phyloP scores from a whole-genome alignment of 2,888 invertebrate species.

The Drepana falcataria region DNA sequence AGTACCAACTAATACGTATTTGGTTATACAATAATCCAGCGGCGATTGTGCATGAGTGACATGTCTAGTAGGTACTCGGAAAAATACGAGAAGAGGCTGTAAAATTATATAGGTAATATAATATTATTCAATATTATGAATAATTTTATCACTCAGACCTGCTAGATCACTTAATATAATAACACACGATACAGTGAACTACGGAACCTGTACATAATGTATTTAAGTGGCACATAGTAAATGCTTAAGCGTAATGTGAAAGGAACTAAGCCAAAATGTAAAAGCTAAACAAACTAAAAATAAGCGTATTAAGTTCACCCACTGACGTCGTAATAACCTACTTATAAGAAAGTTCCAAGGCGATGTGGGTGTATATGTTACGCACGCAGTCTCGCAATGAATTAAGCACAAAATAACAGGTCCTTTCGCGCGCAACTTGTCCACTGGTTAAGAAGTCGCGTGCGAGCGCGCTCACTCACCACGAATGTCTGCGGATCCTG shows the following conservation, averaged over 20 bases:
- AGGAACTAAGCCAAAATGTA: background rate
- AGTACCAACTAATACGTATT: too few relatives aligned
- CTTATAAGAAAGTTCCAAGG: slow-evolving; percentile 26
- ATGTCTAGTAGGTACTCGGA: too few relatives aligned
- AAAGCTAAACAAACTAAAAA: slow-evolving; percentile 1
- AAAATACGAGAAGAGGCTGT: too few relatives aligned
- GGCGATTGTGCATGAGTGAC: too few relatives aligned
- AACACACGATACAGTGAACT: too few relatives aligned
- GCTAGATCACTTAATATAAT: too few relatives aligned
- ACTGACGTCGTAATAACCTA: slow-evolving; percentile 18
- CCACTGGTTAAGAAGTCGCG: slow-evolving; percentile 22
- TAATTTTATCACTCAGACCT: too few relatives aligned
- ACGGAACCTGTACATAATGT: too few relatives aligned
- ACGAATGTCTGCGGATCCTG: slow-evolving; percentile 51
- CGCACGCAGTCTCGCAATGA: slow-evolving; percentile 15
- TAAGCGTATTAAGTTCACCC: slow-evolving; percentile 3
- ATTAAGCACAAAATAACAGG: slow-evolving; percentile 27
- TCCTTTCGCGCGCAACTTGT: slow-evolving; percentile 35
- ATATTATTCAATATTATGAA: too few relatives aligned
- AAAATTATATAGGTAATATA: too few relatives aligned
- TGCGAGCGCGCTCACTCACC: slow-evolving; percentile 49
- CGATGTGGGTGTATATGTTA: slow-evolving; percentile 15
- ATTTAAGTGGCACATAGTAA: too few relatives aligned
- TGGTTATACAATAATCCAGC: too few relatives aligned
- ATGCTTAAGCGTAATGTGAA: background rate